These are phyloP conservation scores for Vicugna pacos DNA, from an alignment of 2,113 vertebrate species.

Conservation along the genomic window DNA sequence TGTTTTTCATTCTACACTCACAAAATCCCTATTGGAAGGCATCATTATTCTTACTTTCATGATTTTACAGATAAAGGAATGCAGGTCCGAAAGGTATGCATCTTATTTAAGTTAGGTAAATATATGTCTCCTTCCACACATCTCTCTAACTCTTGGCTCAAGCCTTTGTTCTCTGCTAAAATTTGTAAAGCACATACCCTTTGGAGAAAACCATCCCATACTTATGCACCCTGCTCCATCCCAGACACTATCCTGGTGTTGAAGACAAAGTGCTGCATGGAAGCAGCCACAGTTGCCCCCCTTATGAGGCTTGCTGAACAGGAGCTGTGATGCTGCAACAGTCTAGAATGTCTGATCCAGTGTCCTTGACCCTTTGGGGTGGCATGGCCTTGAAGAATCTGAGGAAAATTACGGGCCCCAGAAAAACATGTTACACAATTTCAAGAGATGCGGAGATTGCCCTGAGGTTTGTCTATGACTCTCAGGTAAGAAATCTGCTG, in stretches of 20 bases:
- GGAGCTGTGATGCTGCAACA: no score
- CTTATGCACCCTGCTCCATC: no score
- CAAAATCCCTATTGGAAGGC: background rate
- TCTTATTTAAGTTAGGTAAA: background rate
- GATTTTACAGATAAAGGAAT: background rate
- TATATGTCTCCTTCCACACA: background rate
- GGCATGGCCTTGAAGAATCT: background rate
- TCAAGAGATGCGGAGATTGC: background rate
- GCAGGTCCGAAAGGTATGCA: background rate
- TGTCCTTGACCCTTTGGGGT: background rate
- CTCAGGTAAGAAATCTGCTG: background rate
- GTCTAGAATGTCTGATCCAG: background rate
- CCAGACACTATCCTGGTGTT: no score
- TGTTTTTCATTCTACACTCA: background rate
- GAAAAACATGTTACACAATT: background rate
- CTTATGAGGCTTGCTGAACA: background rate
- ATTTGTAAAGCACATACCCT: background rate
- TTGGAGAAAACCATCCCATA: background rate
- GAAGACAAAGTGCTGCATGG: no score
- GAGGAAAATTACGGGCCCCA: background rate
- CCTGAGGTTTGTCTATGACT: background rate
- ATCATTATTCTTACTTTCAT: background rate
- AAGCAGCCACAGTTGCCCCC: background rate
- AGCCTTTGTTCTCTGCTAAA: background rate
- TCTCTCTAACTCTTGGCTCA: background rate